Conservation (phyloP, 2,888 invertebrate species). For the Caenorhabditis japonica region DNA sequence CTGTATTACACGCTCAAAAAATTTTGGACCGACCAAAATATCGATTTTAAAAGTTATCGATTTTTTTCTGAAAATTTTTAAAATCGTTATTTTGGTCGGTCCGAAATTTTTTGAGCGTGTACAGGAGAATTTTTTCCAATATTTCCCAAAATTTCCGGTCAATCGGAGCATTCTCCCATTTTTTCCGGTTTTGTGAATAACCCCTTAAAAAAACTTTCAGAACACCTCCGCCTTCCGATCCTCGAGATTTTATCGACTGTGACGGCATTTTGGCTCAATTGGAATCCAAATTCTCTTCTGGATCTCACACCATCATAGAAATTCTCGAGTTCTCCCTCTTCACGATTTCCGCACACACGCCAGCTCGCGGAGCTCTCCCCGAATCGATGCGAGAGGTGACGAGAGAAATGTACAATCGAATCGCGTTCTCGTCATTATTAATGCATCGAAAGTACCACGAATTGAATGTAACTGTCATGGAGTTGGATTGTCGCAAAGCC, state of each 20-base stretch:
- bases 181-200: no score
- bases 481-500: slow-evolving; percentile 19
- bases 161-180: no score
- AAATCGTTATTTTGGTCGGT: no score
- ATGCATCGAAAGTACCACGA: slow-evolving; percentile 3
- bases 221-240: slow-evolving; percentile 23
- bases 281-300: neutral
- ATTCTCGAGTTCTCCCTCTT: slow-evolving; percentile 13
- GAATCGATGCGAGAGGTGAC: slow-evolving; percentile 18
- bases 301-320: slow-evolving; percentile 13
- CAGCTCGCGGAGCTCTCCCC: slow-evolving; percentile 7
- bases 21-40: no score
- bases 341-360: slow-evolving; percentile 2
- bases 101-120: no score
- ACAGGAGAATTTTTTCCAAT: no score
- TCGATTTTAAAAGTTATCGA: no score
- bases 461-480: slow-evolving; percentile 26
- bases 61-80: no score
- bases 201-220: slow-evolving; percentile 16
- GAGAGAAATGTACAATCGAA: slow-evolving; percentile 33
- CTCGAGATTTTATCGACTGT: slow-evolving; percentile 20
- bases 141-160: no score
- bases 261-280: slow-evolving; percentile 6
- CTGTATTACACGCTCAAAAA: no score
- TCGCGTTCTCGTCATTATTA: slow-evolving; percentile 3